These are phyloP conservation scores for Mobula birostris DNA, from an alignment of 2,113 vertebrate genomes.

Conservation along the genomic window DNA sequence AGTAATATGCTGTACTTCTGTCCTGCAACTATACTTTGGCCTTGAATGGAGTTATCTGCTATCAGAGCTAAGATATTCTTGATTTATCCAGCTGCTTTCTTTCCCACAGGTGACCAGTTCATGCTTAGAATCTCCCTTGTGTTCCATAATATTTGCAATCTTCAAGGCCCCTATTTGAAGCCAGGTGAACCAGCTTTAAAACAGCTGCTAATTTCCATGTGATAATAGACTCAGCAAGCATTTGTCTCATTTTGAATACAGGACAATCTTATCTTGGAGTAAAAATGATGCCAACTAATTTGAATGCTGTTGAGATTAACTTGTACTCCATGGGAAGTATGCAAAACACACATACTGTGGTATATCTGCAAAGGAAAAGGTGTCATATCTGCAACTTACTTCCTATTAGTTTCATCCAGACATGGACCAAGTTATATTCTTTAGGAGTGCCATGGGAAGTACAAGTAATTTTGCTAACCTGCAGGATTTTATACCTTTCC, in stretches of 20 bases:
- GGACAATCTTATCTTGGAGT: background rate
- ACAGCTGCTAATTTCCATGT: slow-evolving; percentile 60
- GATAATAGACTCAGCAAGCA: background rate
- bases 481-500: background rate
- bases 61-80: slow-evolving; percentile 9
- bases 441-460: background rate
- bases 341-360: background rate
- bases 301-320: background rate
- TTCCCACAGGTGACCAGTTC: slow-evolving; percentile 54
- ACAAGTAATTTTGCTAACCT: background rate
- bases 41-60: background rate
- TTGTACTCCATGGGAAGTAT: background rate
- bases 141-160: slow-evolving; percentile 43
- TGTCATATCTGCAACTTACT: background rate
- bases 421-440: background rate
- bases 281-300: slow-evolving; percentile 24
- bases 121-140: slow-evolving; percentile 41
- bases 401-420: background rate
- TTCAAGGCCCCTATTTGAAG: slow-evolving; percentile 58
- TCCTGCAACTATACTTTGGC: background rate
- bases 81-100: slow-evolving; percentile 51
- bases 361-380: background rate
- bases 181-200: slow-evolving; percentile 51
- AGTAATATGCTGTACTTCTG: background rate
- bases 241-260: slow-evolving; percentile 1